A percentile compares a stretch with the other conserved stretches of the same genome.
Conservation (phyloP, 2,888 invertebrate species). For the Euplagia quadripunctaria region DNA sequence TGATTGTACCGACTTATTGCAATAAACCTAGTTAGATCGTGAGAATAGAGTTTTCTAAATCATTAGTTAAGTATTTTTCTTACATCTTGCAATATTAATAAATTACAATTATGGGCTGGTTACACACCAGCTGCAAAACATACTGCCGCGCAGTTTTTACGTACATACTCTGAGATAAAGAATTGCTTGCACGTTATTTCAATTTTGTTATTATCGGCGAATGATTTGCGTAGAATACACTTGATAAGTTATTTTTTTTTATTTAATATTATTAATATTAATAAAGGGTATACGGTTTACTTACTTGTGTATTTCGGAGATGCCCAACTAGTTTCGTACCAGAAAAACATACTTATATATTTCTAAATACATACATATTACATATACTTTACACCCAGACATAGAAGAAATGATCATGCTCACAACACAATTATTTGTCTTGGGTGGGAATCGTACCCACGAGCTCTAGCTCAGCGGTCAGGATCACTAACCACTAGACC, state of each 20-base stretch:
- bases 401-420: no score
- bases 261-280: no score
- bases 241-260: not conserved
- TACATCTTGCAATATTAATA: constrained; percentile 11
- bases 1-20: constrained; percentile 51
- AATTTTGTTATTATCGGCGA: not conserved
- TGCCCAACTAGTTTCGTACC: no score
- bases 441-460: no score
- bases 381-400: no score
- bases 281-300: no score
- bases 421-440: no score
- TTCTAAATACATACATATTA: no score
- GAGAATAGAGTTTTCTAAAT: constrained; percentile 58
- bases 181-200: not conserved
- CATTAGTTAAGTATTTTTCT: constrained; percentile 50
- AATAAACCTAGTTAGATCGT: constrained; percentile 50
- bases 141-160: not conserved
- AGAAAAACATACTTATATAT: no score
- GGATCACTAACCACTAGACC: no score
- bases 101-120: not conserved
- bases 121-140: not conserved
- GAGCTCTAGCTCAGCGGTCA: no score
- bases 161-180: not conserved
- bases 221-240: not conserved
- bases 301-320: no score